Percentiles rank a stretch among this genome's conserved stretches.
These are phyloP conservation scores for Simalia tracyae DNA, from an alignment of 2,797 vertebrate genomes.

Conservation along the genomic window DNA sequence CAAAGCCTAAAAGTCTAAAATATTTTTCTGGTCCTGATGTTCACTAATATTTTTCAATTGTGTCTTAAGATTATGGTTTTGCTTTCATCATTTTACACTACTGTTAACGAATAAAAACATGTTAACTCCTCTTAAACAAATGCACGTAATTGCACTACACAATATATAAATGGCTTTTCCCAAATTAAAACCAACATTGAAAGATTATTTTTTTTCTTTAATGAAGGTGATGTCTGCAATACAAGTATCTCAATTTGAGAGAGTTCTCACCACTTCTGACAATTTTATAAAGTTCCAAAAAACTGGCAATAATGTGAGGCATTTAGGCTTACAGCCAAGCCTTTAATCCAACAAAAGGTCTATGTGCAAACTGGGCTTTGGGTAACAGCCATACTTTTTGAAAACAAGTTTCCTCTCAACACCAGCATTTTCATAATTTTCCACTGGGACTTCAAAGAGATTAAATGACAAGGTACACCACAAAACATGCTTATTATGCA, in stretches of 20 bases:
- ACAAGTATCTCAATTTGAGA: not conserved
- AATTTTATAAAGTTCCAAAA: not conserved
- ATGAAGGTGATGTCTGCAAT: not conserved
- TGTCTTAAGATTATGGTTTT: not conserved
- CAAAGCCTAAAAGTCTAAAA: not conserved
- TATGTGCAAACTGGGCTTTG: constrained; percentile 24
- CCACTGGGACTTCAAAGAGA: constrained; percentile 19
- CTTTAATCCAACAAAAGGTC: constrained; percentile 34
- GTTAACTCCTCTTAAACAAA: not conserved
- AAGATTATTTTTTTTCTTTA: not conserved
- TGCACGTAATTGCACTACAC: not conserved
- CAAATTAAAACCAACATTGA: not conserved
- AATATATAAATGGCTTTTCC: not conserved
- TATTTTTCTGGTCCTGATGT: not conserved
- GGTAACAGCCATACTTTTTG: constrained; percentile 37
- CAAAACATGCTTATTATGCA: not conserved
- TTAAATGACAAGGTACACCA: constrained; percentile 10
- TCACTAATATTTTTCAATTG: not conserved
- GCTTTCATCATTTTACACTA: not conserved
- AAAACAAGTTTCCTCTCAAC: constrained; percentile 32
- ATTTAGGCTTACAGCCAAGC: constrained; percentile 39
- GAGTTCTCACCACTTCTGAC: constrained; percentile 23
- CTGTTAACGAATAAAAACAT: not conserved
- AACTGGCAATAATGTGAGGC: constrained; percentile 26
- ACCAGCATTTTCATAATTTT: constrained; percentile 26